Evolutionary conservation across 2,113 vertebrate species (phyloP).

Genomic region (Sebastes schlegelii): DNA sequence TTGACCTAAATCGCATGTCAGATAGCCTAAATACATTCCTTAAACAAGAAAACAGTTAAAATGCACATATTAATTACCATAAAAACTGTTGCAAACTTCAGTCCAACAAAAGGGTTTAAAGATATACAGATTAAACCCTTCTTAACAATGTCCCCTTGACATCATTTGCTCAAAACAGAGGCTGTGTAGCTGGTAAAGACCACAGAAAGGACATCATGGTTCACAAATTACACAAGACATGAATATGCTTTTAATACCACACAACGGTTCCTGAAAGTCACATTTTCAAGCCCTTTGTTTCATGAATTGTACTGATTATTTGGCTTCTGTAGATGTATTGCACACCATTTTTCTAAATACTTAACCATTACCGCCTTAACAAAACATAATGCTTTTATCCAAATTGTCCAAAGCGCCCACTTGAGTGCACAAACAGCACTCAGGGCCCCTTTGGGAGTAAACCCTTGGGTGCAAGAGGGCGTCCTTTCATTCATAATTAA

Average conservation of each 20-base stretch:
- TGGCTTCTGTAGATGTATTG: not conserved
- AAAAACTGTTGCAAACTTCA: not conserved
- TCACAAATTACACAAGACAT: not conserved
- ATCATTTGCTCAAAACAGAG: not conserved
- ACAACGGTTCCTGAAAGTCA: not conserved
- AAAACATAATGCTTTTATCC: slow-evolving; percentile 9
- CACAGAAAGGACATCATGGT: not conserved
- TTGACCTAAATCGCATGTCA: not conserved
- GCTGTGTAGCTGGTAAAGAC: not conserved
- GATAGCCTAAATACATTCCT: not conserved
- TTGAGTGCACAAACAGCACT: slow-evolving; percentile 40
- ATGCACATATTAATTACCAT: not conserved
- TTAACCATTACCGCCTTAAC: not conserved
- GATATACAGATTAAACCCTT: not conserved
- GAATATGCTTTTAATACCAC: not conserved
- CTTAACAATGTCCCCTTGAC: not conserved
- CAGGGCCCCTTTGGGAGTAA: slow-evolving; percentile 31
- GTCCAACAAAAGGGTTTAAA: not conserved
- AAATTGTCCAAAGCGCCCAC: slow-evolving; percentile 15
- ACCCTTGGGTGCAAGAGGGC: slow-evolving; percentile 2
- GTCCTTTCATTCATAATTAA: slow-evolving; percentile 63
- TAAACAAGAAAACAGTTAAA: not conserved
- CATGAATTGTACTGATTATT: not conserved
- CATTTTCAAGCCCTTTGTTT: slow-evolving; percentile 1
- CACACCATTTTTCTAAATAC: not conserved